Evolutionary conservation across 1,140 invertebrate genomes (phyloP).

Genomic region (Bombyx mandarina): DNA sequence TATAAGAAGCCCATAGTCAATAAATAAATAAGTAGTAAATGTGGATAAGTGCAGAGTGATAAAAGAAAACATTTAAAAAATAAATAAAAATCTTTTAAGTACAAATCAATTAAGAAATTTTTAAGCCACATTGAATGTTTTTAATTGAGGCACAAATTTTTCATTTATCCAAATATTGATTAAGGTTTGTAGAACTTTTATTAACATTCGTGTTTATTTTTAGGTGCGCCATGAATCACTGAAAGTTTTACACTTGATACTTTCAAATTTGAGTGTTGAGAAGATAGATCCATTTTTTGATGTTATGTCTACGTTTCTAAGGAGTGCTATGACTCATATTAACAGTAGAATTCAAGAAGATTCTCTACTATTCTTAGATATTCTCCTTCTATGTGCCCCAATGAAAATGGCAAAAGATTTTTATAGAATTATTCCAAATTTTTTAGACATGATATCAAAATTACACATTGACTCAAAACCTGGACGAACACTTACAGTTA

Average conservation of each 20-base stretch:
- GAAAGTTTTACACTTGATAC: conserved; percentile 77
- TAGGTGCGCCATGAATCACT: conserved; percentile 77
- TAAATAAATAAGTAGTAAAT: no score
- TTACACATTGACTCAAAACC: conserved; percentile 74
- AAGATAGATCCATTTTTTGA: conserved; percentile 79
- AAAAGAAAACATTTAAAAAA: no score
- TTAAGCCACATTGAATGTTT: no score
- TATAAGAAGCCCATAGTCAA: no score
- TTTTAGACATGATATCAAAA: conserved; percentile 85
- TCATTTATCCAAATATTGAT: no score
- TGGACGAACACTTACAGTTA: conserved; percentile 75
- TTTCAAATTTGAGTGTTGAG: conserved; percentile 68
- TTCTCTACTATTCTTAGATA: conserved; percentile 83
- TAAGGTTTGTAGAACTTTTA: no score
- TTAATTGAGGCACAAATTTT: no score
- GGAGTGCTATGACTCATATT: conserved; percentile 91
- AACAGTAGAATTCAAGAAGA: conserved; percentile 84
- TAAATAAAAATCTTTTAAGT: no score
- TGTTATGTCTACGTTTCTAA: conserved; percentile 81
- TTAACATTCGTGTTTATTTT: conserved; percentile 20
- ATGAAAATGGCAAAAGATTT: conserved; percentile 75
- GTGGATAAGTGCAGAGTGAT: no score
- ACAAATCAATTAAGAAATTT: no score
- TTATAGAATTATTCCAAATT: conserved; percentile 80
- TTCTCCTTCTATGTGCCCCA: conserved; percentile 75